Percentiles rank a stretch among this genome's conserved stretches.
These are phyloP conservation scores for Perdita meconis DNA, from an alignment of 2,888 invertebrate species.

Conservation along the genomic window DNA sequence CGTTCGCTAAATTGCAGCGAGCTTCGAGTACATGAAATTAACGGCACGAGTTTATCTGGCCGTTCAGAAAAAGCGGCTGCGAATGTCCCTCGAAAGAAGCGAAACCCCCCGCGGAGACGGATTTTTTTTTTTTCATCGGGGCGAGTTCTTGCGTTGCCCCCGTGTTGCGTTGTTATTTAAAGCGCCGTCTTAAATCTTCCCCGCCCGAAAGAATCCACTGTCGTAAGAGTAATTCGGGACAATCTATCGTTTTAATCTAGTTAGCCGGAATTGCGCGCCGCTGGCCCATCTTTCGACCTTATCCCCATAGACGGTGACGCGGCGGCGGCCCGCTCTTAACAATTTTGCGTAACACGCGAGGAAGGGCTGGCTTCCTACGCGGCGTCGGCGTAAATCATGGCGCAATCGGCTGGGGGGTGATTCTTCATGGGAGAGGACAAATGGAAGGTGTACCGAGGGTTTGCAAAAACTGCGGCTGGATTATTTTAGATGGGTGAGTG, in stretches of 20 bases:
- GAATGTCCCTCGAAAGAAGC: constrained; percentile 30
- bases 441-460: no score
- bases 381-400: no score
- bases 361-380: neutral
- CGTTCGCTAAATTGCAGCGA: constrained; percentile 33
- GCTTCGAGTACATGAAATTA: constrained; percentile 42
- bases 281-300: constrained; percentile 1
- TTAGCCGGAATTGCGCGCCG: constrained; percentile 31
- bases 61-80: constrained; percentile 32
- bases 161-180: constrained; percentile 44
- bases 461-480: no score
- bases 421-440: no score
- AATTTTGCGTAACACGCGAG: neutral
- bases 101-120: constrained; percentile 7
- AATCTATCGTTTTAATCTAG: constrained; percentile 55
- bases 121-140: constrained; percentile 50
- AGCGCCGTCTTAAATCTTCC: constrained; percentile 45
- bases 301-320: neutral
- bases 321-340: neutral
- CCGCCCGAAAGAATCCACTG: constrained; percentile 34
- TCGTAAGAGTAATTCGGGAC: constrained; percentile 41
- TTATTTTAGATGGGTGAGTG: no score
- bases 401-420: no score
- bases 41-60: constrained; percentile 42
- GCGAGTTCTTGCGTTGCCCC: constrained; percentile 15